Evolutionary conservation across 1,140 invertebrate genomes (phyloP).

Genomic region (Coptotermes formosanus): DNA sequence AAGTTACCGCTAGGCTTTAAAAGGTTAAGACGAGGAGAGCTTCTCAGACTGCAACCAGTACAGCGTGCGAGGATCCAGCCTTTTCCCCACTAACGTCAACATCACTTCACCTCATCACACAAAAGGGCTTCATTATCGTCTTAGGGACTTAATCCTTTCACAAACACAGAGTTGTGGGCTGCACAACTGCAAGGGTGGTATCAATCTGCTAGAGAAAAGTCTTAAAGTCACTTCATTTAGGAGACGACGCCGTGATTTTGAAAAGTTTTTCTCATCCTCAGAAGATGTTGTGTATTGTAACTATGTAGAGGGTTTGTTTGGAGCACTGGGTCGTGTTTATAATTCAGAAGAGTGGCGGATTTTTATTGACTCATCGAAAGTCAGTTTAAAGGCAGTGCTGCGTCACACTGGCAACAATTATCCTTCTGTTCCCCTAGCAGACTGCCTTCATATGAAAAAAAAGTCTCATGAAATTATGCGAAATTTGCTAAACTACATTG

Average conservation of each 20-base stretch:
- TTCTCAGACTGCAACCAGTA: neutral
- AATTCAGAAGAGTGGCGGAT: too few species aligned
- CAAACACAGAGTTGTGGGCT: neutral
- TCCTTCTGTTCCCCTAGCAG: constrained; percentile 26
- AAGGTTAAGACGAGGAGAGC: neutral
- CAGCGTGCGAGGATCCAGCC: neutral
- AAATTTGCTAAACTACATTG: constrained; percentile 23
- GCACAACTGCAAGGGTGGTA: neutral
- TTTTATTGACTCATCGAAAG: neutral
- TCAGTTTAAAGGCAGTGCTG: constrained; percentile 34
- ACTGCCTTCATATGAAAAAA: neutral
- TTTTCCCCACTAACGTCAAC: neutral
- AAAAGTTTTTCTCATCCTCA: neutral
- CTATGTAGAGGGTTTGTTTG: neutral
- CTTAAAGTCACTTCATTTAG: neutral
- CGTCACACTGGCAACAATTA: constrained; percentile 27
- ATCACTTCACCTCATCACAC: neutral
- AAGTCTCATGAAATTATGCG: constrained; percentile 21
- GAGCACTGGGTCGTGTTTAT: too few species aligned
- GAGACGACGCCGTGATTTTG: neutral
- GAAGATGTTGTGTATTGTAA: neutral
- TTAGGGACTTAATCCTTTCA: neutral
- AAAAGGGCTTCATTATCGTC: neutral
- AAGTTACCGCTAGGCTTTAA: too few species aligned
- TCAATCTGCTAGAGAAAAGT: neutral